A percentile compares a stretch with the other conserved stretches of the same genome.
These are phyloP conservation scores for Strix uralensis DNA, from an alignment of 2,113 vertebrate species.

Conservation along the genomic window DNA sequence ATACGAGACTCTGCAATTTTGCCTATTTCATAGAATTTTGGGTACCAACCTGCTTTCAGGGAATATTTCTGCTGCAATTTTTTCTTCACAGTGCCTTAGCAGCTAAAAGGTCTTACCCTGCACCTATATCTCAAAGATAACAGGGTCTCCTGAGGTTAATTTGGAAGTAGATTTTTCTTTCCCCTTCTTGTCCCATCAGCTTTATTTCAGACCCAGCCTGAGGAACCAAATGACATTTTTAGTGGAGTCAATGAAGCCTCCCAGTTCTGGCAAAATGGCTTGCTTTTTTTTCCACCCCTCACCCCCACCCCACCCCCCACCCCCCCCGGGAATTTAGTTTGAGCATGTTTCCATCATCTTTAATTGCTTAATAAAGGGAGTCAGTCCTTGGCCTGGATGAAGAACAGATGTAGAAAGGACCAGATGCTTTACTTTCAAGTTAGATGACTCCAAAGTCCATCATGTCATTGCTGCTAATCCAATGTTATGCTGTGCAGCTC, in stretches of 20 bases:
- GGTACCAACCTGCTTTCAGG: neutral
- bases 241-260: neutral
- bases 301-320: too few relatives aligned
- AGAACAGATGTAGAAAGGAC: neutral
- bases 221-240: neutral
- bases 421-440: neutral
- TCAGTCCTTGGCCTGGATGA: neutral
- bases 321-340: neutral
- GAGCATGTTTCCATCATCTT: neutral
- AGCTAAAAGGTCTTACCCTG: neutral
- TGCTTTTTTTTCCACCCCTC: too few relatives aligned
- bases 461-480: neutral
- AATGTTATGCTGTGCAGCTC: neutral
- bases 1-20: neutral
- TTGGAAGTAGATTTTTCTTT: neutral
- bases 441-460: neutral
- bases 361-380: neutral
- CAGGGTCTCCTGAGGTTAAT: neutral
- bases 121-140: neutral
- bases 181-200: neutral
- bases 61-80: neutral
- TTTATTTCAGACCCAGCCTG: neutral
- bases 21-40: neutral
- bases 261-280: neutral
- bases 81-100: neutral